Base-by-base conservation (phyloP, 23 tunicate species). In the Trididemnum clinides region DNA sequence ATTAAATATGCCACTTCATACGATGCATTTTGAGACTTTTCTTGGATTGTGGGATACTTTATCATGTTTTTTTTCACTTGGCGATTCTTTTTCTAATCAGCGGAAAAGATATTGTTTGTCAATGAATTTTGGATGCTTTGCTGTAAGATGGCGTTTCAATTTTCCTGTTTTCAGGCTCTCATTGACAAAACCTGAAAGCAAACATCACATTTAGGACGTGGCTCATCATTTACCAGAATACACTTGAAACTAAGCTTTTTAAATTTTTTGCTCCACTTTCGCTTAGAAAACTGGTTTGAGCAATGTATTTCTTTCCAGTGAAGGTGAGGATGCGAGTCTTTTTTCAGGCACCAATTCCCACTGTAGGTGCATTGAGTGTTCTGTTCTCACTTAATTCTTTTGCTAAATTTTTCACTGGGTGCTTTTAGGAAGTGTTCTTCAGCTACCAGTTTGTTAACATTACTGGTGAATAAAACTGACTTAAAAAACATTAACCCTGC, bases 1-100 rank as follows among this genome's bases (percentile, higher is more conserved):
- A 75, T 75, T 36, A 75, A 75, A 75, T 75, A 75, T 75, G 81
- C 81, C 23, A n/a, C n/a, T n/a, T n/a, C n/a, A n/a, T n/a, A n/a
- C n/a, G n/a, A n/a, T n/a, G n/a, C n/a, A n/a, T n/a, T 75, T 75
- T 38, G 81, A 75, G 62, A 36, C 37, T 75, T 75, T 75, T 75
- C 81, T 15, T 10, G 15, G 54, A 44, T 44, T 44, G 54, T 44
- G 54, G 15, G 54, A n/a, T 44, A 15, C 54, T 44, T 44, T 44
- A 15, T 44, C 54, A 15, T 44, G 54, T 15, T 44, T 44, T 44
- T 44, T 44, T 44, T 44, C 12, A 44, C 54, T 15, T 44, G 15
- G 15, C 54, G 15, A 44, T 44, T 44, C 54, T 44, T 44, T 44
- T 44, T 44, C 54, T 44, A 44, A 44, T 44, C 54, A 15, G 54